These are phyloP conservation scores for Chrysopa pallens DNA, from an alignment of 1,140 invertebrate species.

Conservation along the genomic window DNA sequence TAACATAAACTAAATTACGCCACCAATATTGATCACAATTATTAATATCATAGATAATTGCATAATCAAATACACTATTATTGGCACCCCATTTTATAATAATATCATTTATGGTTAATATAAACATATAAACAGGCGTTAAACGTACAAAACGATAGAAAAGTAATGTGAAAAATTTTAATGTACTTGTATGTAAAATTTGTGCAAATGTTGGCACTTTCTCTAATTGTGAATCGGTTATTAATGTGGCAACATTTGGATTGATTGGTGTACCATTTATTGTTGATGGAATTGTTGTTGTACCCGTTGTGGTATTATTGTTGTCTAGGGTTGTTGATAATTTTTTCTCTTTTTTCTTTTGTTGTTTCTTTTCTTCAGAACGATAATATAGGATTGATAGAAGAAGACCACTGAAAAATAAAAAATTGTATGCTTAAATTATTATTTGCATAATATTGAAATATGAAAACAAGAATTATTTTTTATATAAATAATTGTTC, in stretches of 20 bases:
- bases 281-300: too few relatives aligned
- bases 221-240: background rate
- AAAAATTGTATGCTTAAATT: too few relatives aligned
- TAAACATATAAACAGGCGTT: constrained; percentile 65
- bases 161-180: constrained; percentile 35
- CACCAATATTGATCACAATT: constrained; percentile 66
- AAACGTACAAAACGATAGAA: constrained; percentile 52
- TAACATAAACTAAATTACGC: constrained; percentile 65
- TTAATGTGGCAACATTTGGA: background rate
- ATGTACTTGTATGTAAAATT: constrained; percentile 14
- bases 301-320: background rate
- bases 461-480: too few relatives aligned
- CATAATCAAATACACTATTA: constrained; percentile 50
- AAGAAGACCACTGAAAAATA: constrained; percentile 46
- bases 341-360: too few relatives aligned
- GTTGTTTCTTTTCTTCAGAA: constrained; percentile 12
- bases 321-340: background rate
- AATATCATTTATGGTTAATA: constrained; percentile 53
- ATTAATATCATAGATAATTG: constrained; percentile 48
- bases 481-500: too few relatives aligned
- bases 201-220: constrained; percentile 15
- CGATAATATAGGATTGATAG: constrained; percentile 55
- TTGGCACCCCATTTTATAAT: constrained; percentile 41
- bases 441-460: too few relatives aligned
- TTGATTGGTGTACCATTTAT: background rate